These are phyloP conservation scores for Auanema sp. DNA, from an alignment of 2,888 invertebrate species.

Conservation along the genomic window DNA sequence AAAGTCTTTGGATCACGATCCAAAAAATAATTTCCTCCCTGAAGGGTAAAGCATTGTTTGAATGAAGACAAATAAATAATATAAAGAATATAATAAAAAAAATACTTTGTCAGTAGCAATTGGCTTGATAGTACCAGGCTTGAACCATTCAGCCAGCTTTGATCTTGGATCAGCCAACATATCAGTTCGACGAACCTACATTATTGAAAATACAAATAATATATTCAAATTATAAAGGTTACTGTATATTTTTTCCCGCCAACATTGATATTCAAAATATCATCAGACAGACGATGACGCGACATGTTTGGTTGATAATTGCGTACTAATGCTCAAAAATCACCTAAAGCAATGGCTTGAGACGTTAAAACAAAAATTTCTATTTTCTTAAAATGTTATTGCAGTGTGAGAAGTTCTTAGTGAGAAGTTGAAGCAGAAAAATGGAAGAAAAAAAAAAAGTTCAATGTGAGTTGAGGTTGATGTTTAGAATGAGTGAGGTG, in stretches of 20 bases:
- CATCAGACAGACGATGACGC: slow-evolving; percentile 55
- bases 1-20: slow-evolving; percentile 97
- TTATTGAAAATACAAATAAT: too few relatives aligned
- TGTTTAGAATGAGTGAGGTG: too few relatives aligned
- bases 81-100: neutral
- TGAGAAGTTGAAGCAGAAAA: too few relatives aligned
- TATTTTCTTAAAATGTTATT: too few relatives aligned
- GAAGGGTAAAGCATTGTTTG: neutral
- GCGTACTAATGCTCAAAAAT: neutral
- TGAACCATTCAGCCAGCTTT: slow-evolving; percentile 60
- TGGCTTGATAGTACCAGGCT: slow-evolving; percentile 52
- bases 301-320: slow-evolving; percentile 35
- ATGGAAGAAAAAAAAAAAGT: too few relatives aligned
- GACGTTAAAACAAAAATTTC: too few relatives aligned
- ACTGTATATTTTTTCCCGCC: slow-evolving; percentile 64
- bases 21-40: slow-evolving; percentile 81
- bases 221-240: too few relatives aligned
- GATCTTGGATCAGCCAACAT: slow-evolving; percentile 61
- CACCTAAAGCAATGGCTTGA: neutral
- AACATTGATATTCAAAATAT: slow-evolving; percentile 63
- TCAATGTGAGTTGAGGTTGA: too few relatives aligned
- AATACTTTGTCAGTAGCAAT: slow-evolving; percentile 57
- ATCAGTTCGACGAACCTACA: slow-evolving; percentile 55
- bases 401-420: too few relatives aligned
- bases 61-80: neutral